A percentile compares a stretch with the other conserved stretches of the same genome.
Conservation (phyloP, 2,113 vertebrate species). For the Nothocercus julius region DNA sequence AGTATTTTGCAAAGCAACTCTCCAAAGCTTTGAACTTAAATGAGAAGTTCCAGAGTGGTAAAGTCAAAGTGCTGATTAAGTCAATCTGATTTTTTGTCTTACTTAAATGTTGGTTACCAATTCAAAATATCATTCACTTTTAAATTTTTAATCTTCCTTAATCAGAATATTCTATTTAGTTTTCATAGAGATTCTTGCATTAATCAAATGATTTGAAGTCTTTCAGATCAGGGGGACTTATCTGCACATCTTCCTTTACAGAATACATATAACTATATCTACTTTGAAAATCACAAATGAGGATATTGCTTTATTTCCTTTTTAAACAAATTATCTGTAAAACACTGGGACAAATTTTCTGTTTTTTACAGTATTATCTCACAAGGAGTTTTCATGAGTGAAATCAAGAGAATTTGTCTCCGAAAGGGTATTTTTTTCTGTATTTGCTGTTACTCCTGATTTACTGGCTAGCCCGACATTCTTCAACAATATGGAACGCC, state of each 20-base stretch:
- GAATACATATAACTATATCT: not conserved
- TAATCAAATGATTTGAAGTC: not conserved
- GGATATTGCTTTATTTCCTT: not conserved
- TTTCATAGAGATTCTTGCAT: not conserved
- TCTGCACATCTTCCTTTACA: not conserved
- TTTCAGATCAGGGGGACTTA: not conserved
- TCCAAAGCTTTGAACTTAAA: not conserved
- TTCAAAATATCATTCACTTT: not conserved
- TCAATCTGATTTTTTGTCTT: not conserved
- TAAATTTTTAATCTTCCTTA: not conserved
- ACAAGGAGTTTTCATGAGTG: not conserved
- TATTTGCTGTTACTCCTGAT: not conserved
- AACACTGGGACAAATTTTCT: not conserved
- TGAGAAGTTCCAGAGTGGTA: not conserved
- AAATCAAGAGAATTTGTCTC: not conserved
- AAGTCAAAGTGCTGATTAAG: not conserved
- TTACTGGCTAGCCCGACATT: not conserved
- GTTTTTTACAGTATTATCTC: not conserved
- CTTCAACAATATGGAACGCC: not conserved
- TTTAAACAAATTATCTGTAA: not conserved
- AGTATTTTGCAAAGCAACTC: not conserved
- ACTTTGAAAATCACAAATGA: not conserved
- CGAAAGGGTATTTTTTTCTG: not conserved
- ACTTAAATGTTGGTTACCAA: not conserved
- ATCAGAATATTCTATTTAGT: not conserved